These are phyloP conservation scores for Grallaria varia DNA, from an alignment of 2,113 vertebrate genomes.

Conservation along the genomic window DNA sequence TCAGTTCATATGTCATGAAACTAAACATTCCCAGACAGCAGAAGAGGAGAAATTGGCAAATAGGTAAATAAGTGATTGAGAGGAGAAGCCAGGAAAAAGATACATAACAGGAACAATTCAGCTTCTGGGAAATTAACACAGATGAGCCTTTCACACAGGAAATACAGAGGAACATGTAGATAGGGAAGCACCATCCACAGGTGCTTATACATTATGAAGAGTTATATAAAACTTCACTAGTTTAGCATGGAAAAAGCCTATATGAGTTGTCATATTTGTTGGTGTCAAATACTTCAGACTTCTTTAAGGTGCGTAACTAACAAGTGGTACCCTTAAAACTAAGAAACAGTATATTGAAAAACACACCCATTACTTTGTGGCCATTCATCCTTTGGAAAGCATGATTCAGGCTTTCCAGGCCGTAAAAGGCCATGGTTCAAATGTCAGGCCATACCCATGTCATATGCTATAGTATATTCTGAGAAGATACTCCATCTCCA, in stretches of 20 bases:
- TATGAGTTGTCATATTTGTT: neutral
- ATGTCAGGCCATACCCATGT: neutral
- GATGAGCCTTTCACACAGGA: neutral
- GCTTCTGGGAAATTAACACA: neutral
- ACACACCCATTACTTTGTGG: neutral
- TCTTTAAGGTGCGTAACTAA: neutral
- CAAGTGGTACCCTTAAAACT: neutral
- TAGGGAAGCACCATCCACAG: neutral
- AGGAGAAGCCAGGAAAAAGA: neutral
- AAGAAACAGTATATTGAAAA: neutral
- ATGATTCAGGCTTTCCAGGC: neutral
- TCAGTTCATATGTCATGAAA: neutral
- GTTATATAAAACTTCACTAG: neutral
- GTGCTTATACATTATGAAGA: neutral
- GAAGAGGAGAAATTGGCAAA: neutral
- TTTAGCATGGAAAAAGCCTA: neutral
- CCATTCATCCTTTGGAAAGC: neutral
- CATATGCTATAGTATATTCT: neutral
- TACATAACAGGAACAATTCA: neutral
- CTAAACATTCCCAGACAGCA: neutral
- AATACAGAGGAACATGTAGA: neutral
- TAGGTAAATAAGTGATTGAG: neutral
- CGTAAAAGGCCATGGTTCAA: neutral
- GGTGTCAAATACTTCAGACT: neutral
- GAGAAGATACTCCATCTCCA: neutral